phyloP scores from a whole-genome alignment of 2,797 vertebrate species.

The Heliangelus exortis region DNA sequence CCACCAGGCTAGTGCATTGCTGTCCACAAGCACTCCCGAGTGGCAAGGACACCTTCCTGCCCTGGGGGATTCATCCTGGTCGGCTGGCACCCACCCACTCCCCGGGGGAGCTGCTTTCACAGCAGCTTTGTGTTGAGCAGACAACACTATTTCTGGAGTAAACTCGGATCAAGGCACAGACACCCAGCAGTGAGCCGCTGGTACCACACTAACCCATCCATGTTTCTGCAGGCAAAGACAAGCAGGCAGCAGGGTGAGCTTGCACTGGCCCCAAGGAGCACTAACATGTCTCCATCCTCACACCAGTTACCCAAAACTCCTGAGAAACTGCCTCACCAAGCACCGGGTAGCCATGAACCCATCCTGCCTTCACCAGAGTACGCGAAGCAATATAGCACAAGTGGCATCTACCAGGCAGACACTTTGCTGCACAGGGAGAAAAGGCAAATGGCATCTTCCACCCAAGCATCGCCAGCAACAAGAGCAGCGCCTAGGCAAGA shows the following conservation, averaged over 20 bases:
- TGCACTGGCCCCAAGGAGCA: rapidly evolving
- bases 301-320: rapidly evolving
- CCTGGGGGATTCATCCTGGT: rapidly evolving
- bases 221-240: rapidly evolving
- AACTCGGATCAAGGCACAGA: background rate
- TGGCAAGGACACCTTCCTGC: background rate
- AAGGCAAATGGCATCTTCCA: rapidly evolving
- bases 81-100: background rate
- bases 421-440: rapidly evolving
- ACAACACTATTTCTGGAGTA: background rate
- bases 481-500: background rate
- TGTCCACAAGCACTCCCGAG: background rate
- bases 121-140: background rate
- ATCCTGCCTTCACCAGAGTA: rapidly evolving
- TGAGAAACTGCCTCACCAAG: rapidly evolving
- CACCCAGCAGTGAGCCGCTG: rapidly evolving
- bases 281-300: background rate
- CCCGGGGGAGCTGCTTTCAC: background rate
- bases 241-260: background rate
- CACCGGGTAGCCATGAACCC: background rate
- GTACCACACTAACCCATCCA: background rate
- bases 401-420: rapidly evolving
- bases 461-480: background rate
- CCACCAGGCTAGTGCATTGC: background rate
- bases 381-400: rapidly evolving